Evolutionary conservation across 2,113 vertebrate species (phyloP), one percentile per base, ranked within the genome.

Genomic region (Beaufortia kweichowensis): DNA sequence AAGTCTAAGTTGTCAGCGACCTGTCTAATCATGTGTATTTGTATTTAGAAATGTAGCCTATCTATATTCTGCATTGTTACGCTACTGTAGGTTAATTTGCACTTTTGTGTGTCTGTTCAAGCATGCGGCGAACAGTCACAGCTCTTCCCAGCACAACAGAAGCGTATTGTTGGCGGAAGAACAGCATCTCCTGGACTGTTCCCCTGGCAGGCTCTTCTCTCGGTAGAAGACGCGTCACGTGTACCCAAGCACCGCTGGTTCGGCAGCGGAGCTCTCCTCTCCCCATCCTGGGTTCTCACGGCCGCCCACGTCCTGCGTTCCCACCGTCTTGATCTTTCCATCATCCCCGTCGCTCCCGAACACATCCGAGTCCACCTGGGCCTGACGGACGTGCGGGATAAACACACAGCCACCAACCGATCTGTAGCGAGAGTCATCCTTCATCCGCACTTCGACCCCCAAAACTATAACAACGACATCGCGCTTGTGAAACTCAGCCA

Each of bases 141-240:
- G 3, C 29, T 89, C 2, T 87, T 96, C 53, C 95, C 96, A 0
- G 77, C 83, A 17, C 90, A 94, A 63, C 90, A 93, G 86, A 98
- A 98, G 87, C 88, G 97, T 28, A 95, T 99, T 11, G 95, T 99
- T 0, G 97, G 96, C 0, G 97, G 97, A 8, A 90, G 91, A 1
- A 89, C 88, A 0, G 94, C 97, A 0, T 91, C 91, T 60, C 93
- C 93, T 0, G 97, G 97, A 14, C 91, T 94, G 75, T 98, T 99
- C 83, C 97, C 97, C 0, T 99, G 97, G 97, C 97, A 99, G 87
- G 94, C 91, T 1, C 91, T 98, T 24, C 94, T 99, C 8, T 93
- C 95, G 43, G 95, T 98, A 57, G 93, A 97, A 83, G 97, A 99
- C 14, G 87, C 85, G 65, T 95, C 95, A 0, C 91, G 97, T 9